Evolutionary conservation across 2,797 vertebrate genomes (phyloP).

Genomic region (Phoebastria nigripes): DNA sequence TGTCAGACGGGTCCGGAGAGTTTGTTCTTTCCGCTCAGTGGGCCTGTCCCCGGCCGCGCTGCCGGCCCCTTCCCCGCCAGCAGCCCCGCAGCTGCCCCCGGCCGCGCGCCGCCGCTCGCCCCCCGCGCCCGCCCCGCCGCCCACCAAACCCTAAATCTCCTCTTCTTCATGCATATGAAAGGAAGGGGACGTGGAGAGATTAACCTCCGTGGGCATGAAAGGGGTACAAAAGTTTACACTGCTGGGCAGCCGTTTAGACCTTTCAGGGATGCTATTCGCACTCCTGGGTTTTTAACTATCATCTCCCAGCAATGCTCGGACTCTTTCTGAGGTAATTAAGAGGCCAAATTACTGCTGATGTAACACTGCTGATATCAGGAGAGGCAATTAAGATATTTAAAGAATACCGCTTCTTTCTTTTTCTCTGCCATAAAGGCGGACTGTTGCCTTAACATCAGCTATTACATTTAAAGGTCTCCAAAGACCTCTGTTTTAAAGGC

Average conservation of each 20-base stretch:
- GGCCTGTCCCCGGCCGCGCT: slow-evolving; percentile 43
- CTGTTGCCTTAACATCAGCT: not conserved
- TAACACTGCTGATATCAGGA: not conserved
- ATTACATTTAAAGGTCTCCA: not conserved
- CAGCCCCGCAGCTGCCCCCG: slow-evolving; percentile 66
- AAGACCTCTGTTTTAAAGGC: not conserved
- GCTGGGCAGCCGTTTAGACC: slow-evolving; percentile 21
- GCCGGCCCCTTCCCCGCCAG: slow-evolving; percentile 50
- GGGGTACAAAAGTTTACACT: slow-evolving; percentile 51
- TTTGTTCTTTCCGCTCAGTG: slow-evolving; percentile 77
- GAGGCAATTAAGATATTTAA: not conserved
- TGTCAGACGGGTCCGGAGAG: slow-evolving; percentile 82
- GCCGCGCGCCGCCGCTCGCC: not conserved
- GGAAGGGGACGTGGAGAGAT: slow-evolving; percentile 22
- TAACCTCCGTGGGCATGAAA: slow-evolving; percentile 51
- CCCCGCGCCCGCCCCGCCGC: not conserved
- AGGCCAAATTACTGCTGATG: not conserved
- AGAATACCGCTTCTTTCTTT: not conserved
- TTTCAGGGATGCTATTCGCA: not conserved
- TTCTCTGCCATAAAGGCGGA: fast-evolving
- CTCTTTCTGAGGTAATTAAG: not conserved
- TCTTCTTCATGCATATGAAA: slow-evolving; percentile 70
- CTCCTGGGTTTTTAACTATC: not conserved
- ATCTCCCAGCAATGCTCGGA: not conserved
- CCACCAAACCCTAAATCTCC: slow-evolving; percentile 53